These are phyloP conservation scores for Perccottus glenii DNA, from an alignment of 2,113 vertebrate species.

Conservation along the genomic window DNA sequence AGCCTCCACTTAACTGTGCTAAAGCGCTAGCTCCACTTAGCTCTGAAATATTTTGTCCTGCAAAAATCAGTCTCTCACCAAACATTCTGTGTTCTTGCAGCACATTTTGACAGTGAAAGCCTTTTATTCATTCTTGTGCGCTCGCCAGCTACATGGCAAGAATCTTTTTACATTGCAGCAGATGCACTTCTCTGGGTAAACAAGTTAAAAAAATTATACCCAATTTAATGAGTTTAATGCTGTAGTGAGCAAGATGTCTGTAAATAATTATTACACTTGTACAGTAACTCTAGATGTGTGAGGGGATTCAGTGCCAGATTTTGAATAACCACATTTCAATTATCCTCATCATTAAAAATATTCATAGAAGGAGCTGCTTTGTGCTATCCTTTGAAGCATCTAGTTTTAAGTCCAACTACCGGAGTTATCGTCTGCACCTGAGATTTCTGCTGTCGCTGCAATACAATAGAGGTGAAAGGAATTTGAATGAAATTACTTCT, in stretches of 20 bases:
- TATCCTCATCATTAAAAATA: not conserved
- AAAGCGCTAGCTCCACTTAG: constrained; percentile 23
- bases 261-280: not conserved
- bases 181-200: constrained; percentile 32
- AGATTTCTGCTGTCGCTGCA: constrained; percentile 9
- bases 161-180: constrained; percentile 17
- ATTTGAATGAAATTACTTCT: constrained; percentile 36
- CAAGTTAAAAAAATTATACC: constrained; percentile 14
- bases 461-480: constrained; percentile 10
- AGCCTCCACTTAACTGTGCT: constrained; percentile 18
- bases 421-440: constrained; percentile 9
- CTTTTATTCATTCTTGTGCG: constrained; percentile 26
- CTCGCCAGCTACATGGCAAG: constrained; percentile 29
- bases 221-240: constrained; percentile 9
- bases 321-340: not conserved
- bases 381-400: not conserved
- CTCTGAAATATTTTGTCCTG: constrained; percentile 28
- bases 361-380: not conserved
- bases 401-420: constrained; percentile 9
- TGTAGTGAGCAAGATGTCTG: constrained; percentile 7
- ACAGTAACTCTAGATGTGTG: no score
- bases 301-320: not conserved
- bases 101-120: constrained; percentile 16
- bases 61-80: constrained; percentile 2
- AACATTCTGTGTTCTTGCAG: constrained; percentile 15